Evolutionary conservation across 2,888 invertebrate genomes (phyloP).

Genomic region (Melangyna quadrimaculata): DNA sequence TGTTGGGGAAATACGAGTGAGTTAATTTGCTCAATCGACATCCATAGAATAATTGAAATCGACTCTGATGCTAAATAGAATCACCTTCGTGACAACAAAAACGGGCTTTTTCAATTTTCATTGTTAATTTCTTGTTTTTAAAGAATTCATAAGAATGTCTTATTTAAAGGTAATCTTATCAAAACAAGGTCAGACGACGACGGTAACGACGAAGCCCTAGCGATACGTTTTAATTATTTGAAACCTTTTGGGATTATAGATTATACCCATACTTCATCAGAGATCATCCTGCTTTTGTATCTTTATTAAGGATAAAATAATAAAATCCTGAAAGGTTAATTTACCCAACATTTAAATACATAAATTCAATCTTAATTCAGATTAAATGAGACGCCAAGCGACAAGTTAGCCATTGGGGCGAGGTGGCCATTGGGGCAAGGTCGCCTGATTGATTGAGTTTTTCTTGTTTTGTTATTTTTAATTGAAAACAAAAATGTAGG

Average conservation of each 20-base stretch:
- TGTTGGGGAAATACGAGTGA: background rate
- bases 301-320: background rate
- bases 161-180: background rate
- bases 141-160: background rate
- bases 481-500: too few relatives aligned
- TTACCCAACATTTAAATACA: background rate
- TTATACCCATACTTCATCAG: too few relatives aligned
- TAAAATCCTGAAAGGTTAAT: background rate
- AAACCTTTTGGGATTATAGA: background rate
- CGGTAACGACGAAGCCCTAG: background rate
- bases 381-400: too few relatives aligned
- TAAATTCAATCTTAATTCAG: background rate
- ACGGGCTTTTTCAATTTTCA: background rate
- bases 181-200: background rate
- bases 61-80: background rate
- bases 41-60: background rate
- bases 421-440: too few relatives aligned
- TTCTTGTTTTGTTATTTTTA: background rate
- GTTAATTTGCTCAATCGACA: slow-evolving; percentile 3
- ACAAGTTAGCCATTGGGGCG: too few relatives aligned
- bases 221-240: background rate
- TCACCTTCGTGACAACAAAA: background rate
- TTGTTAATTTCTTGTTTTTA: background rate
- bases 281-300: background rate
- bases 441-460: too few relatives aligned